Base-by-base conservation (phyloP, 2,113 vertebrate genomes). In the Erythrocebus patas region DNA sequence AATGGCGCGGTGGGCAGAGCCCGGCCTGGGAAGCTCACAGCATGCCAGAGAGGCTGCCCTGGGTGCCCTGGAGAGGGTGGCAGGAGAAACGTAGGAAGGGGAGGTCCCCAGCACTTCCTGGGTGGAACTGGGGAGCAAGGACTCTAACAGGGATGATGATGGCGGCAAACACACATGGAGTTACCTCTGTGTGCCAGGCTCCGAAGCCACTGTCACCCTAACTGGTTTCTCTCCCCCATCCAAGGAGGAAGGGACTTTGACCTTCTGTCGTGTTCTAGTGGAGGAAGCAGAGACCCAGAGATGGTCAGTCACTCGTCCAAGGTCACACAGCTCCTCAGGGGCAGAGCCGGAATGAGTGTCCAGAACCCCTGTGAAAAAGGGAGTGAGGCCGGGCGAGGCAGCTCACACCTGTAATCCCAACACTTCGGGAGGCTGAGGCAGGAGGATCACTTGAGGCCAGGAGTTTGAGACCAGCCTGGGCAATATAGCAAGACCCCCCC, bases 131-230 rank as follows among this genome's bases (percentile, higher is more conserved):
- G 52, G 73, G 23, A 30, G 86, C 72, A 40, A 8, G 45, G 13
- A 3, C 14, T 16, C 25, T 0, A 3, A 27, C 38, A 20, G 27
- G 22, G 35, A 17, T 59, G 50, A 8, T 13, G 40, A 35, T 30
- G 12, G 52, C 5, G 18, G 68, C 2, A 12, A 20, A 32, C 57
- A 25, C 38, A 1, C 30, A 12, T 18, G 6, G 73, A 50, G 27
- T 4, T 8, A 27, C 25, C 8, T 11, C 8, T 9, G 27, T 18
- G 2, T 3, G 48, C 70, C 68, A 0, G 1, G 55, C 38, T 38
- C 64, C 8, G 38, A 30, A 68, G 78, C 32, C 52, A 1, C 10
- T 14, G 45, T 5, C 20, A 1, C 17, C 20, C 5, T 23, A 13
- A 4, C 86, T 30, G 38, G 20, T 27, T 59, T 43, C 76, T 52